Evolutionary conservation across 1,140 invertebrate species (phyloP), one percentile per base, ranked within the genome.

Genomic region (Archegozetes longisetosus): DNA sequence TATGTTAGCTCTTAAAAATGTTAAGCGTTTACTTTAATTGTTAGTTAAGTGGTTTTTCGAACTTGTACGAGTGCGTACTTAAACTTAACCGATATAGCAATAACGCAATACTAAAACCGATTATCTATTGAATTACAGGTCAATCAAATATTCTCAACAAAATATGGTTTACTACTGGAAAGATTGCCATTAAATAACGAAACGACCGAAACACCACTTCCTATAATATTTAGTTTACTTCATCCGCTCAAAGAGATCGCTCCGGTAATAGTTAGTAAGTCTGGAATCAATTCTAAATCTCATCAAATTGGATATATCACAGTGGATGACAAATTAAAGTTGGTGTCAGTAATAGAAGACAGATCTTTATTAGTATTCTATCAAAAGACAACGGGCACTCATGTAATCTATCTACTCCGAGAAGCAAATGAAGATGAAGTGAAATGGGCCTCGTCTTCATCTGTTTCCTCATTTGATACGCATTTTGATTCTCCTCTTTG

Each of bases 221-320:
- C 84, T 1, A 80, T 80, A 1, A 75, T 86, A 49, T 93, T 87
- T 73, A 88, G 86, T 28, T 72, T 93, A 64, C 77, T 83, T 23
- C 87, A 93, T 78, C 88, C 88, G 1, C 73, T 93, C 28, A 85
- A 92, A 74, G 89, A 93, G 74, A 83, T 91, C 28, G 82, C 82
- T 56, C 88, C 88, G 3, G 78, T 92, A 28, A 74, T 90, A 4
- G 79, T 84, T 56, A 65, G 66, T 40, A 85, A 84, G 67, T 53
- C 24, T 32, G 22, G 4, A 22, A 24, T 25, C 32, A 58, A 53
- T 55, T 22, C 22, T 55, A 49, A 24, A 6, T 4, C 9, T 32
- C 27, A 20, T 12, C 27, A 32, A 17, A 29, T 55, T 14, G 55
- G 48, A 62, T 72, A 9, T 65, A 62, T 50, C 82, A 81, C 64